These are phyloP conservation scores for Colius striatus DNA, from an alignment of 2,113 vertebrate genomes.

Conservation along the genomic window DNA sequence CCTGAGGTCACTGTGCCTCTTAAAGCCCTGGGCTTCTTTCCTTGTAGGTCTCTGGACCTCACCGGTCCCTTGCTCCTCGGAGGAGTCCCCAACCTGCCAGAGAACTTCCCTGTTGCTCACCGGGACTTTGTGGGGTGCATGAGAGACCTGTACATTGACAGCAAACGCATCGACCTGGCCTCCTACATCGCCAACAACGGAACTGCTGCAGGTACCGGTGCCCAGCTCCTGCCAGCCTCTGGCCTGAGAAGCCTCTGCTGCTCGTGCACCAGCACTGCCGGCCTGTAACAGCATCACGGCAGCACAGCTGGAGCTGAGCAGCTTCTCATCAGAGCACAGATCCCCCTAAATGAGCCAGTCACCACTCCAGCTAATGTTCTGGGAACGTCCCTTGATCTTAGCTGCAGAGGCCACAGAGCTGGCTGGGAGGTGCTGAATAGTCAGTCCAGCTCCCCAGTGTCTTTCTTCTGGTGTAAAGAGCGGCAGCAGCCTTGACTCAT, in stretches of 20 bases:
- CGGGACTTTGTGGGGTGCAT: constrained; percentile 96
- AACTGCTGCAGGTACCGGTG: constrained; percentile 84
- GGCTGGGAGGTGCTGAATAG: not conserved
- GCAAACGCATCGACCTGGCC: constrained; percentile 89
- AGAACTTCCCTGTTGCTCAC: constrained; percentile 92
- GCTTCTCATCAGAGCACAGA: not conserved
- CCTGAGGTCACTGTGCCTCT: not conserved
- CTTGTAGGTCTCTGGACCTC: constrained; percentile 91
- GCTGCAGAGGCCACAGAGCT: not conserved
- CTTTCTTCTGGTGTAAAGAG: not conserved
- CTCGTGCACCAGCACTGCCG: not conserved
- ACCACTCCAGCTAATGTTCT: not conserved
- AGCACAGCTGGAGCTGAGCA: not conserved
- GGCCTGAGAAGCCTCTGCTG: not conserved
- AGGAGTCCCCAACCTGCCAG: constrained; percentile 94
- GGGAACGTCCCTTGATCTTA: not conserved
- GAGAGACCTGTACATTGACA: constrained; percentile 94
- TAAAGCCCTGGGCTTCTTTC: not conserved
- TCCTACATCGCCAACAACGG: constrained; percentile 96
- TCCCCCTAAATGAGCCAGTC: not conserved
- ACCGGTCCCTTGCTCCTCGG: constrained; percentile 96
- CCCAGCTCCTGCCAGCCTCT: not conserved
- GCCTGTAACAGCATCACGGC: not conserved
- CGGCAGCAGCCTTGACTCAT: not conserved
- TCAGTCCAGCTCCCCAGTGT: not conserved